Percentiles rank a stretch among this genome's conserved stretches.
phyloP scores from a whole-genome alignment of 2,113 vertebrate genomes.

The Brienomyrus longianalis region DNA sequence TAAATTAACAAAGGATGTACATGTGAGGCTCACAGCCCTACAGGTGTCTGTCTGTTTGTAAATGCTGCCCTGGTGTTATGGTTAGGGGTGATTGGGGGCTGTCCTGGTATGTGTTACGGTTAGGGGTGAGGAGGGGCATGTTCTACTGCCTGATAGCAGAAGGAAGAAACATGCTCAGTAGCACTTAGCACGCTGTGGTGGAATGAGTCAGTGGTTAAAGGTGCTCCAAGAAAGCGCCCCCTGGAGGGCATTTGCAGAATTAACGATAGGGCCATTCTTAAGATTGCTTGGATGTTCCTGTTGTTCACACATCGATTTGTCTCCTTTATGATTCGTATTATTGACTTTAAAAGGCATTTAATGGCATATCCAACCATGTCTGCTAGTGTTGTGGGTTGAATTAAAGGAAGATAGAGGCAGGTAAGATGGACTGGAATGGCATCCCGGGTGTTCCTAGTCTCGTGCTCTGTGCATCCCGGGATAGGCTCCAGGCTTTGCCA shows the following conservation, averaged over 20 bases:
- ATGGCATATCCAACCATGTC: neutral
- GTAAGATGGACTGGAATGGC: neutral
- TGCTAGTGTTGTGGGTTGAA: neutral
- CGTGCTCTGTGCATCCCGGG: neutral
- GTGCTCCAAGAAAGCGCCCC: neutral
- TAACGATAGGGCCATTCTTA: neutral
- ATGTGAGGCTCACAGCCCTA: neutral
- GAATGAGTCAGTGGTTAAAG: neutral
- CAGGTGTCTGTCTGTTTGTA: neutral
- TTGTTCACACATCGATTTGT: neutral
- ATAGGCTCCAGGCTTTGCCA: neutral
- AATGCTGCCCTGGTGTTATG: neutral
- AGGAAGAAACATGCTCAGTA: neutral
- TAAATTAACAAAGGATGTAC: neutral
- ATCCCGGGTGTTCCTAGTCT: neutral
- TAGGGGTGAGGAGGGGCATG: neutral
- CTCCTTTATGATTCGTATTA: neutral
- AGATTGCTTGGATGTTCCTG: neutral
- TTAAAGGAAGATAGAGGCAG: neutral
- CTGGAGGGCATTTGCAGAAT: neutral
- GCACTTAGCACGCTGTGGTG: neutral
- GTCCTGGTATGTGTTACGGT: too few species aligned
- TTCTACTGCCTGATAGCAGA: neutral
- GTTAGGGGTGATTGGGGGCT: neutral
- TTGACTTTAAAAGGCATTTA: neutral